A percentile compares a stretch with the other conserved stretches of the same genome.
These are phyloP conservation scores for Boloria selene DNA, from an alignment of 2,888 invertebrate species.

Conservation along the genomic window DNA sequence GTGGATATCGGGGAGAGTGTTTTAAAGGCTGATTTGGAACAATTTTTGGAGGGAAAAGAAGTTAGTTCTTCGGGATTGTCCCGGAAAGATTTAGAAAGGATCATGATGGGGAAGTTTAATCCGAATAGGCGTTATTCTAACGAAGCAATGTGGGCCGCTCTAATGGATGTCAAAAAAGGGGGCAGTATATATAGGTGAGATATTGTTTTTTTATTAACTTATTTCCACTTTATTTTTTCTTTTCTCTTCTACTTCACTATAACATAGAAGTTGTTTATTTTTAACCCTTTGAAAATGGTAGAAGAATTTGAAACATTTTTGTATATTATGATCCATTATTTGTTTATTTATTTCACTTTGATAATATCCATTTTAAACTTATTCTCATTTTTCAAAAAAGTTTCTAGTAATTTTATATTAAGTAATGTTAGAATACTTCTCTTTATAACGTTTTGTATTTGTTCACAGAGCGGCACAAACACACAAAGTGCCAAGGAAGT, in stretches of 20 bases:
- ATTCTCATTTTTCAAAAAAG: too few species aligned
- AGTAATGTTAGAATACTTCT: too few species aligned
- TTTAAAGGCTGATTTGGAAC: slow-evolving; percentile 75
- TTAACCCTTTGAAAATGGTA: too few species aligned
- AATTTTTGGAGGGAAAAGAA: slow-evolving; percentile 77
- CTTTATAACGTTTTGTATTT: too few species aligned
- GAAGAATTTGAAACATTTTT: too few species aligned
- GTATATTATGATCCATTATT: too few species aligned
- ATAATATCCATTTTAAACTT: too few species aligned
- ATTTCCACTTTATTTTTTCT: not conserved
- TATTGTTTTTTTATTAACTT: not conserved
- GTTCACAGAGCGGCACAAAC: slow-evolving; percentile 80
- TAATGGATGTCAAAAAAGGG: slow-evolving; percentile 83
- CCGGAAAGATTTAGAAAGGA: slow-evolving; percentile 73
- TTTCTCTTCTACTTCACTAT: too few species aligned
- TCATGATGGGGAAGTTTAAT: slow-evolving; percentile 80
- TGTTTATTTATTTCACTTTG: too few species aligned
- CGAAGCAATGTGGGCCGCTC: slow-evolving; percentile 81
- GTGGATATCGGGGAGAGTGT: slow-evolving; percentile 74
- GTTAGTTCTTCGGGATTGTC: slow-evolving; percentile 77
- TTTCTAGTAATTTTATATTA: too few species aligned
- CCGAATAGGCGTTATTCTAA: slow-evolving; percentile 77
- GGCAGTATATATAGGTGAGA: slow-evolving; percentile 82
- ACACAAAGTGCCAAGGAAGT: slow-evolving; percentile 83
- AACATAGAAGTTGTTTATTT: not conserved